Conservation (phyloP, 1,140 invertebrate species). For the Nasonia vitripennis region DNA sequence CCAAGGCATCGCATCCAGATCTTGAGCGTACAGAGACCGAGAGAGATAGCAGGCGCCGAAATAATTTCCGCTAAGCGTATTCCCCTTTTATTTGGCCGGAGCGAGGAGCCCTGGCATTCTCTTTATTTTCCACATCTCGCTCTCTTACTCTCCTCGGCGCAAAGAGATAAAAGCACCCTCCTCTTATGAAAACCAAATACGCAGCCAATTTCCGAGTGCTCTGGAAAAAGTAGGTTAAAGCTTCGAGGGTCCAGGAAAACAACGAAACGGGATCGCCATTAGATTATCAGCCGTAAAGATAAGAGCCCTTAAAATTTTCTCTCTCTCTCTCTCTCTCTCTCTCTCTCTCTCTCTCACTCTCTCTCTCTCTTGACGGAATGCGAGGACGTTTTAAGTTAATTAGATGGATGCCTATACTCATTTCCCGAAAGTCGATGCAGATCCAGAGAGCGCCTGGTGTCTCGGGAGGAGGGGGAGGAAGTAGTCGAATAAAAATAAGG, state of each 20-base stretch:
- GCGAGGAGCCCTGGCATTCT: neutral
- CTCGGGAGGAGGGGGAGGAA: neutral
- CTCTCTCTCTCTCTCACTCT: neutral
- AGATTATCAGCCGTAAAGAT: conserved; percentile 15
- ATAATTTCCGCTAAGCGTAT: neutral
- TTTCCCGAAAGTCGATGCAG: conserved; percentile 16
- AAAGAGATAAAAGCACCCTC: neutral
- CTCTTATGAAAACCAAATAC: neutral
- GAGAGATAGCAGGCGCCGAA: neutral
- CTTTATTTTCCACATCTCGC: neutral
- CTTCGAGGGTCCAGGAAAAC: neutral
- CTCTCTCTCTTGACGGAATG: neutral
- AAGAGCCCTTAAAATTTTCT: conserved; percentile 26
- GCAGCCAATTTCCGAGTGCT: conserved; percentile 3
- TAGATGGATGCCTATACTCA: conserved; percentile 1
- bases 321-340: neutral
- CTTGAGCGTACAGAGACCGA: neutral
- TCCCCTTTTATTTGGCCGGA: neutral
- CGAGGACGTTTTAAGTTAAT: conserved; percentile 32
- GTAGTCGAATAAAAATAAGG: neutral
- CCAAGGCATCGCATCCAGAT: neutral
- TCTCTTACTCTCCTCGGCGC: neutral
- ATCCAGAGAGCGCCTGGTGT: neutral
- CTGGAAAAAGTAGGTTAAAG: conserved; percentile 16
- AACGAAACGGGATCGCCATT: neutral